A percentile compares a stretch with the other conserved stretches of the same genome.
These are phyloP conservation scores for Suricata suricatta DNA, from an alignment of 2,113 vertebrate species.

Conservation along the genomic window DNA sequence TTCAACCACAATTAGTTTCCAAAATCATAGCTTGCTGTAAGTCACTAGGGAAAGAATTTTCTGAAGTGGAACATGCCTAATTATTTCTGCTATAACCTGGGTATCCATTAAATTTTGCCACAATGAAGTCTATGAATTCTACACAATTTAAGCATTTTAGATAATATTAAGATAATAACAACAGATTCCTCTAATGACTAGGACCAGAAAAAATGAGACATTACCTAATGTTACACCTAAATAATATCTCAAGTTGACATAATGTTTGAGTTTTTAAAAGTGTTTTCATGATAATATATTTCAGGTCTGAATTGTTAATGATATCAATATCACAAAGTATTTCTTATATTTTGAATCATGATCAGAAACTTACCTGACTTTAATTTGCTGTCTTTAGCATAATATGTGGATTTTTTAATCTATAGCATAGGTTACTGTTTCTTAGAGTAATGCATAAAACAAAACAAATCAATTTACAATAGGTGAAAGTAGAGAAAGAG, in stretches of 20 bases:
- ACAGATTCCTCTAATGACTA: neutral
- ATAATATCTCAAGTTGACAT: neutral
- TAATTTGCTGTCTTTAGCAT: neutral
- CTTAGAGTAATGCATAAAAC: neutral
- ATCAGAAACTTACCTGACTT: neutral
- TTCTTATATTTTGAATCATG: neutral
- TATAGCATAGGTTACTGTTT: neutral
- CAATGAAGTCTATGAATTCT: neutral
- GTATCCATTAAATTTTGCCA: neutral
- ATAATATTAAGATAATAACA: neutral
- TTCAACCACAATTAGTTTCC: constrained; percentile 65
- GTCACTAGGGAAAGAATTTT: neutral
- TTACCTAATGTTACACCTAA: neutral
- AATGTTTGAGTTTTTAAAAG: neutral
- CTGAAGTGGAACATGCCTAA: constrained; percentile 52
- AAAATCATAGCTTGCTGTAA: constrained; percentile 13
- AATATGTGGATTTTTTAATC: neutral
- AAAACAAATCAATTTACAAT: neutral
- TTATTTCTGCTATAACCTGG: constrained; percentile 51
- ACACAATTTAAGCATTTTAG: neutral
- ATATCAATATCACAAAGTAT: neutral
- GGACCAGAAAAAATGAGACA: neutral
- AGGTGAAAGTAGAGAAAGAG: neutral
- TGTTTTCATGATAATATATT: neutral
- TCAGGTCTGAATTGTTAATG: neutral